Percentiles rank a stretch among this genome's conserved stretches.
Conservation (phyloP, 2,797 vertebrate genomes). For the Oophaga sylvatica region DNA sequence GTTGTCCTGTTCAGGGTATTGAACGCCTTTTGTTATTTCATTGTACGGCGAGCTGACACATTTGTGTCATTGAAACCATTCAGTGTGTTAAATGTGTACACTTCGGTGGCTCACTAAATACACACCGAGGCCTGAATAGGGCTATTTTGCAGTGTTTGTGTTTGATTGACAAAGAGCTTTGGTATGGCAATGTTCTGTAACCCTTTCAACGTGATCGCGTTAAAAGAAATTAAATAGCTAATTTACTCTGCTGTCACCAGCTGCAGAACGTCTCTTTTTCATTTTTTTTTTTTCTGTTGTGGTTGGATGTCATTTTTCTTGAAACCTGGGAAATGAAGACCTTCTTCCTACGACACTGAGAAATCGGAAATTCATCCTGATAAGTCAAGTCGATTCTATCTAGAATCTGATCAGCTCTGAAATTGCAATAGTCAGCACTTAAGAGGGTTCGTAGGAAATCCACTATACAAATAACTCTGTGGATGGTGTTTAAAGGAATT, state of each 20-base stretch:
- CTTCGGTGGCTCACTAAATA: slow-evolving; percentile 54
- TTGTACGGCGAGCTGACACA: slow-evolving; percentile 42
- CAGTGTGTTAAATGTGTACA: slow-evolving; percentile 60
- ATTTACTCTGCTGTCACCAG: slow-evolving; percentile 49
- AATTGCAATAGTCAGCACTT: too few species aligned
- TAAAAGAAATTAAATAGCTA: slow-evolving; percentile 51
- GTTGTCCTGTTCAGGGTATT: slow-evolving; percentile 38
- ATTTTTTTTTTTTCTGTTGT: slow-evolving; percentile 8
- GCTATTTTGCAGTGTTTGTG: slow-evolving; percentile 54
- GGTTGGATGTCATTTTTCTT: slow-evolving; percentile 17
- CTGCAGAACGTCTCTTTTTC: slow-evolving; percentile 27
- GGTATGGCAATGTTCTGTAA: slow-evolving; percentile 46
- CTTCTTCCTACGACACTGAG: background rate
- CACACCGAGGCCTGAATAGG: slow-evolving; percentile 58
- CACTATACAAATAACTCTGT: too few species aligned
- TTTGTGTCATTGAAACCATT: slow-evolving; percentile 59
- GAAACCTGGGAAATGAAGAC: background rate
- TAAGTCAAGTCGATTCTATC: background rate
- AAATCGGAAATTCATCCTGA: background rate
- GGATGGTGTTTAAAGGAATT: too few species aligned
- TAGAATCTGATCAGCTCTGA: background rate
- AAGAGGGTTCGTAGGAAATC: too few species aligned
- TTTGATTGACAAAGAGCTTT: slow-evolving; percentile 59
- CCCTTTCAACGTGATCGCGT: slow-evolving; percentile 34
- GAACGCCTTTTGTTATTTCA: slow-evolving; percentile 46